Evolutionary conservation across 2,888 invertebrate genomes (phyloP).

Genomic region (Tenodera sinensis): DNA sequence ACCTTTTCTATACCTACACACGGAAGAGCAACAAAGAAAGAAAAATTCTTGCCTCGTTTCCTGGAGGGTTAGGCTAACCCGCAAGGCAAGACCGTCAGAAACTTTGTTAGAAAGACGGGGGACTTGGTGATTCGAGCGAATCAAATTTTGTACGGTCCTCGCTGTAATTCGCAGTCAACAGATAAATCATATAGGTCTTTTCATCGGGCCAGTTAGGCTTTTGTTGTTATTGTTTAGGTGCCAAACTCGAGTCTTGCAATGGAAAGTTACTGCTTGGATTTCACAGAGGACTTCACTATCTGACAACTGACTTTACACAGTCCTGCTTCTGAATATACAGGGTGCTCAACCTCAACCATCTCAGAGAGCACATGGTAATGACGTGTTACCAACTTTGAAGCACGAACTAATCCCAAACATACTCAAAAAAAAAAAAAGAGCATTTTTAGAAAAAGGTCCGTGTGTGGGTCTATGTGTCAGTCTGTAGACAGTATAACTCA

Average conservation of each 20-base stretch:
- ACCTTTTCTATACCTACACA: slow-evolving; percentile 20
- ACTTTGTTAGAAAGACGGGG: slow-evolving; percentile 14
- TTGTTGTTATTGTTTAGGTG: neutral
- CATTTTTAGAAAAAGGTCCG: too few relatives aligned
- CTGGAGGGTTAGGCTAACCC: slow-evolving; percentile 31
- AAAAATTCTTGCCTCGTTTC: slow-evolving; percentile 31
- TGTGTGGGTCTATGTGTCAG: too few relatives aligned
- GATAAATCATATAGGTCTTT: neutral
- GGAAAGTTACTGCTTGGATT: neutral
- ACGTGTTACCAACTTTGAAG: too few relatives aligned
- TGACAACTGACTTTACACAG: too few relatives aligned
- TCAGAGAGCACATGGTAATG: too few relatives aligned
- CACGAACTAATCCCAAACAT: too few relatives aligned
- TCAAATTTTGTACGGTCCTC: slow-evolving; percentile 4
- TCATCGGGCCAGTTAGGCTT: too few relatives aligned
- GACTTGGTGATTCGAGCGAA: slow-evolving; percentile 25
- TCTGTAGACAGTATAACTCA: too few relatives aligned
- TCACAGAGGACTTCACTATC: neutral
- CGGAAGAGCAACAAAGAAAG: slow-evolving; percentile 5
- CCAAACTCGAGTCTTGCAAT: neutral
- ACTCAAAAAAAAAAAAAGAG: too few relatives aligned
- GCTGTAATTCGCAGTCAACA: neutral
- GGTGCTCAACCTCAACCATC: too few relatives aligned
- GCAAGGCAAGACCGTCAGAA: slow-evolving; percentile 26
- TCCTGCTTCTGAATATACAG: too few relatives aligned